A percentile compares a stretch with the other conserved stretches of the same genome.
Evolutionary conservation across 2,113 vertebrate species (phyloP).

Genomic region (Oxyruncus cristatus): DNA sequence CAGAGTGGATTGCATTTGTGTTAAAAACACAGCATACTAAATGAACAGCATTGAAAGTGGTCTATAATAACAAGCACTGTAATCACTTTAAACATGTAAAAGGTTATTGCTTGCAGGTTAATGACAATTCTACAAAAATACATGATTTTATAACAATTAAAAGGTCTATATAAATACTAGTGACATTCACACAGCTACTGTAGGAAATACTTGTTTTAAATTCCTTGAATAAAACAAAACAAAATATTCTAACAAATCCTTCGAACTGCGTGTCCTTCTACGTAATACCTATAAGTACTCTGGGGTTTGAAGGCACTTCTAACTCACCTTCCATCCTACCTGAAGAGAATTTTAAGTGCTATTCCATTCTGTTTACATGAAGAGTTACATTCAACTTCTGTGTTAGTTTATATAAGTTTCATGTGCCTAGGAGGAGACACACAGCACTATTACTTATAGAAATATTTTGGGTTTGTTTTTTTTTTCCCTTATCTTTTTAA

Average conservation of each 20-base stretch:
- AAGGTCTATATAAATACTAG: slow-evolving; percentile 61
- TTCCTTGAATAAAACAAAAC: background rate
- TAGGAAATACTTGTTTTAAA: slow-evolving; percentile 26
- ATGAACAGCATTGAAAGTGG: slow-evolving; percentile 70
- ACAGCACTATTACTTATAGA: background rate
- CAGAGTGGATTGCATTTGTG: slow-evolving; percentile 77
- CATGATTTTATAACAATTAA: slow-evolving; percentile 72
- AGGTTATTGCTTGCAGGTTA: slow-evolving; percentile 72
- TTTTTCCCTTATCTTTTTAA: background rate
- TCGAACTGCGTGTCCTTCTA: background rate
- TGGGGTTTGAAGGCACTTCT: background rate
- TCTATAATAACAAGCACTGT: slow-evolving; percentile 68
- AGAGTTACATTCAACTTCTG: background rate
- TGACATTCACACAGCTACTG: slow-evolving; percentile 29
- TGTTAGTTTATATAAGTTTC: background rate
- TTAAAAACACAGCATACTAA: slow-evolving; percentile 75
- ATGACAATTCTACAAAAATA: slow-evolving; percentile 73
- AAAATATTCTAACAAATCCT: background rate
- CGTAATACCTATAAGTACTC: background rate
- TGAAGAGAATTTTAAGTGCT: background rate
- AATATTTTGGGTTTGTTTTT: fast-evolving
- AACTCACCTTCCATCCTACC: background rate
- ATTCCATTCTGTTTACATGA: background rate
- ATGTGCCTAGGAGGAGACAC: background rate
- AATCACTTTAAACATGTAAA: slow-evolving; percentile 67